Base-by-base conservation (phyloP, 2,113 vertebrate genomes). In the Saccopteryx leptura region DNA sequence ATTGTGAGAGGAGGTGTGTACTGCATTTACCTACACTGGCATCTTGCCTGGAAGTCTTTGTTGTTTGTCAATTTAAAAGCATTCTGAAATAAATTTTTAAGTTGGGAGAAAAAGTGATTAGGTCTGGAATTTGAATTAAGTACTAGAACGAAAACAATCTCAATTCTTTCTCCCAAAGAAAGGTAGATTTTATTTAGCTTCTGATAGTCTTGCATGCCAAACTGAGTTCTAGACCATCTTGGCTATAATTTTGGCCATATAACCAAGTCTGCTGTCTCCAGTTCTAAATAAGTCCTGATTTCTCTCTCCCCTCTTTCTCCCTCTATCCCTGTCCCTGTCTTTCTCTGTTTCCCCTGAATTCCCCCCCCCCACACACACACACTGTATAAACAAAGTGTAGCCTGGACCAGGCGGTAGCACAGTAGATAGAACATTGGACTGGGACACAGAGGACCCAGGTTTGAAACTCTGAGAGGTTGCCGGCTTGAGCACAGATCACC, bases 81-180 rank as follows among this genome's bases (percentile, higher is more conserved):
- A 93, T 28, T 81, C 60, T 93, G 83, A 94, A 95, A 92, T 96
- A 95, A 33, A 85, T 87, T 87, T 93, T 79, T 17, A 94, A 71
- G 14, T 74, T 91, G 33, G 2, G 61, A 31, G 10, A 78, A 90
- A 33, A 17, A 18, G 23, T 78, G 13, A 71, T 94, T 95, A 93
- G 91, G n/a, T 76, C 91, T 31, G 28, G 48, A 95, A 50, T 92
- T 81, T 91, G n/a, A 9, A 65, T 50, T 89, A 90, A 84, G 23
- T 26, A 28, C 8, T 82, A 13, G 56, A 93, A 88, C 31, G 68
- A 94, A 97, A 93, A 76, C 74, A 31, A 93, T 68, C 18, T 39
- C 39, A 79, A 17, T 69, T 96, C n/a, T 88, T 96, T 97, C 60
- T 95, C 71, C 33, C 21, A 85, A 90, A 94, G 58, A 58, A 76